phyloP scores from a whole-genome alignment of 2,113 vertebrate genomes.

The Epinephelus cyanopodus region DNA sequence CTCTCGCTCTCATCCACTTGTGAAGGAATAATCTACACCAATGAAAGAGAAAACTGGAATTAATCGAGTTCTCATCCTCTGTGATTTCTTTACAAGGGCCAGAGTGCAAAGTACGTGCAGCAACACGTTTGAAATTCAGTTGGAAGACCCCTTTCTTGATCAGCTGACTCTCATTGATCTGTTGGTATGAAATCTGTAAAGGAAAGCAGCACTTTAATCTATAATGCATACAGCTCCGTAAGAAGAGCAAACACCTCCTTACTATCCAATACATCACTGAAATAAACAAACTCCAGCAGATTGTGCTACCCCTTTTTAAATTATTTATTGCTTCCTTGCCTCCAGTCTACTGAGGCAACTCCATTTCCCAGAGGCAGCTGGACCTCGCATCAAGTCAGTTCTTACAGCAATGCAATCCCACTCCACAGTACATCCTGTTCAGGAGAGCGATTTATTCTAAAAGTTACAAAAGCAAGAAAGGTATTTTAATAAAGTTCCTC shows the following conservation, averaged over 20 bases:
- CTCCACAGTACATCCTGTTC: background rate
- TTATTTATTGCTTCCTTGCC: constrained; percentile 29
- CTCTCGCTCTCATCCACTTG: background rate
- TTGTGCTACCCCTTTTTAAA: constrained; percentile 2
- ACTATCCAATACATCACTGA: constrained; percentile 19
- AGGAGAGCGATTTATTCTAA: background rate
- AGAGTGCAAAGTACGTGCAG: background rate
- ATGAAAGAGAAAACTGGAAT: background rate
- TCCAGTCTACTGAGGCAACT: constrained; percentile 11
- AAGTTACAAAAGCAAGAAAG: background rate
- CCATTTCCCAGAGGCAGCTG: constrained; percentile 7
- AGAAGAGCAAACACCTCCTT: constrained; percentile 32
- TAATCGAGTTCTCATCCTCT: background rate
- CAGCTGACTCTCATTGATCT: background rate
- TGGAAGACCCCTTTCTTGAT: background rate
- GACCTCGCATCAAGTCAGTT: background rate
- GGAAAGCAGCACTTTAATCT: background rate
- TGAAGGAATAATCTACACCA: background rate
- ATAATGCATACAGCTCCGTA: constrained; percentile 26
- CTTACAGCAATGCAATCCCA: background rate
- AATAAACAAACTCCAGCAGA: constrained; percentile 28
- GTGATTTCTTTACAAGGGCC: background rate
- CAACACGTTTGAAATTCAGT: background rate
- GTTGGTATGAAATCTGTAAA: background rate
- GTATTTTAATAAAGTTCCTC: background rate